These are phyloP conservation scores for Echinarachnius parma DNA, from an alignment of 53 echinoderm and acorn worm genomes.

Conservation along the genomic window DNA sequence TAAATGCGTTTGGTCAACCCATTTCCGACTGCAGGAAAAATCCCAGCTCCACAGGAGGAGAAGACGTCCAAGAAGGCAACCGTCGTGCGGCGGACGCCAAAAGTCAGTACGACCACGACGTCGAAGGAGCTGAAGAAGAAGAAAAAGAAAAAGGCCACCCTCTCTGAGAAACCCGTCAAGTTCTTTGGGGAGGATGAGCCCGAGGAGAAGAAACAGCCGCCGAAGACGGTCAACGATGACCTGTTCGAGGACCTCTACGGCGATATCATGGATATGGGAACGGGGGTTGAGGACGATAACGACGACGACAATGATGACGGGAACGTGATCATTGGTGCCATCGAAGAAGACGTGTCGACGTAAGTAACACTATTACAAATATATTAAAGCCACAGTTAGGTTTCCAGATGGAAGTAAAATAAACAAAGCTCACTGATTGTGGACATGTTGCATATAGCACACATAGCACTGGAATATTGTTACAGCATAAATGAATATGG, in stretches of 20 bases:
- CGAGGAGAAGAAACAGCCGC: slow-evolving; percentile 8
- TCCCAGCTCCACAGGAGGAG: slow-evolving; percentile 38
- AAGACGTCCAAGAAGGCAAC: slow-evolving; percentile 27
- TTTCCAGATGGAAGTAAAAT: too few relatives aligned
- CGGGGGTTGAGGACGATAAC: neutral
- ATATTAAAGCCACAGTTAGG: too few relatives aligned
- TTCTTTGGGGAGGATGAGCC: slow-evolving; percentile 25
- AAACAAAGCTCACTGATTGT: too few relatives aligned
- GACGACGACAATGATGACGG: slow-evolving; percentile 24
- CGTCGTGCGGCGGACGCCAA: slow-evolving; percentile 28
- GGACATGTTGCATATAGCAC: too few relatives aligned
- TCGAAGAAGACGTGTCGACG: slow-evolving; percentile 9
- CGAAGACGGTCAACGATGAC: slow-evolving; percentile 45
- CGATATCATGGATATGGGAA: slow-evolving; percentile 26
- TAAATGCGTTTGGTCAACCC: too few relatives aligned
- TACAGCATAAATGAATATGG: too few relatives aligned
- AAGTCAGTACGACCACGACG: slow-evolving; percentile 30
- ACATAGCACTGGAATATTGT: too few relatives aligned
- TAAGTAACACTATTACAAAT: too few relatives aligned
- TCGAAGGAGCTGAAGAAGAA: too few relatives aligned
- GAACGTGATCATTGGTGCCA: neutral
- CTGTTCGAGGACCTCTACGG: slow-evolving; percentile 7
- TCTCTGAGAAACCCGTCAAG: slow-evolving; percentile 39
- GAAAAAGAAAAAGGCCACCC: neutral
- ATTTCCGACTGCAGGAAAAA: slow-evolving; percentile 28